Percentiles rank a stretch among this genome's conserved stretches.
Evolutionary conservation across 2,888 invertebrate species (phyloP).

Genomic region (Formica aserva): DNA sequence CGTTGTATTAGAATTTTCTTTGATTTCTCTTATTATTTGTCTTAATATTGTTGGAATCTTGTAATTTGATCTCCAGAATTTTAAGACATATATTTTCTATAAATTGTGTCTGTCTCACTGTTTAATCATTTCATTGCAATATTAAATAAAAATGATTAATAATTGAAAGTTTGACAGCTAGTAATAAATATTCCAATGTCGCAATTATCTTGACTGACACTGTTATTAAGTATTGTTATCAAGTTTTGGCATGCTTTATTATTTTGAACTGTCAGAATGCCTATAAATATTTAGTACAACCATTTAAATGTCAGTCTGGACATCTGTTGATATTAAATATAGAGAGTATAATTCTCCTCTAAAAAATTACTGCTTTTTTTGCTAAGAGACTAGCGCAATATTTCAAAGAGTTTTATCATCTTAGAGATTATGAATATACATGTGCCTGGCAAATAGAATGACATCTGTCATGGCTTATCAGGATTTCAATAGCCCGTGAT

Average conservation of each 20-base stretch:
- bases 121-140: background rate
- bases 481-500: background rate
- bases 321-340: background rate
- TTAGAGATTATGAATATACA: background rate
- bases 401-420: background rate
- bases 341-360: background rate
- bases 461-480: constrained; percentile 24
- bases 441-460: background rate
- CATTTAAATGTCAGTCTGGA: constrained; percentile 4
- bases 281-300: constrained; percentile 6
- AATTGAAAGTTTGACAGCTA: background rate
- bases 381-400: background rate
- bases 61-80: background rate
- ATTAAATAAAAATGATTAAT: constrained; percentile 1
- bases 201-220: background rate
- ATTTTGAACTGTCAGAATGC: background rate
- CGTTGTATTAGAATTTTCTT: background rate
- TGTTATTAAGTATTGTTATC: constrained; percentile 4
- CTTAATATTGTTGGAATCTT: background rate
- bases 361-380: background rate
- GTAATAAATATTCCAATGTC: background rate
- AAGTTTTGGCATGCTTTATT: background rate
- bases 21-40: background rate
- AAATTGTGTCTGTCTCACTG: background rate
- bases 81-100: background rate